Percentiles rank a stretch among this genome's conserved stretches.
Conservation (phyloP, 1,140 invertebrate genomes). For the Physella acuta region DNA sequence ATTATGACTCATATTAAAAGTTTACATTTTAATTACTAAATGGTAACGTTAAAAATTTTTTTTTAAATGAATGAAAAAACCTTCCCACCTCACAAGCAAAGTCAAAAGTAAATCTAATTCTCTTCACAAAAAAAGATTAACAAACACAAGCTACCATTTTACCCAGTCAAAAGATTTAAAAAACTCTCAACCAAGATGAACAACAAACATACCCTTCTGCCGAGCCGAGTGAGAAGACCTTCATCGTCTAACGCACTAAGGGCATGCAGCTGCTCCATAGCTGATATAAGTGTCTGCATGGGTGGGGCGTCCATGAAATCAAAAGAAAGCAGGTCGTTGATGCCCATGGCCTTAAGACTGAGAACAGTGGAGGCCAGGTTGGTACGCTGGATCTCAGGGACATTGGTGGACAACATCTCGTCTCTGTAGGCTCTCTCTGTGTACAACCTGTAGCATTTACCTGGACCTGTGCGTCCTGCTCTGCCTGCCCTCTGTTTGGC, state of each 20-base stretch:
- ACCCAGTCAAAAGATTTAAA: not conserved
- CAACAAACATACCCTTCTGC: slow-evolving; percentile 70
- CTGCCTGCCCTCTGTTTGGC: slow-evolving; percentile 96
- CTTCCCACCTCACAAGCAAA: too few species aligned
- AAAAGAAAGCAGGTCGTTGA: slow-evolving; percentile 98
- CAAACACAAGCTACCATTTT: not conserved
- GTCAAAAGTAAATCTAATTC: too few species aligned
- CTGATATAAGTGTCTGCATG: slow-evolving; percentile 88
- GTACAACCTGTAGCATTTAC: slow-evolving; percentile 97
- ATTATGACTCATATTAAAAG: too few species aligned
- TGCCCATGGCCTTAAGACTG: slow-evolving; percentile 98
- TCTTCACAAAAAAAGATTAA: not conserved
- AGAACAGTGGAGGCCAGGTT: slow-evolving; percentile 94
- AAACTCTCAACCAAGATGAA: too few species aligned
- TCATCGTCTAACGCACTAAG: slow-evolving; percentile 96
- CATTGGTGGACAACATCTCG: slow-evolving; percentile 97
- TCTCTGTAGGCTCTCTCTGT: slow-evolving; percentile 97
- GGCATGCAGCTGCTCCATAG: slow-evolving; percentile 94
- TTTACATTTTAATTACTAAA: too few species aligned
- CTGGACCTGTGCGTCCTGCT: slow-evolving; percentile 94
- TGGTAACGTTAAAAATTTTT: too few species aligned
- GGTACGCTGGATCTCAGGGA: slow-evolving; percentile 98
- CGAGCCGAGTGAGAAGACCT: slow-evolving; percentile 89
- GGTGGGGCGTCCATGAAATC: slow-evolving; percentile 99
- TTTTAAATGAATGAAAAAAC: too few species aligned